These are phyloP conservation scores for Troglohyphantes excavatus DNA, from an alignment of 2,888 invertebrate species.

Conservation along the genomic window DNA sequence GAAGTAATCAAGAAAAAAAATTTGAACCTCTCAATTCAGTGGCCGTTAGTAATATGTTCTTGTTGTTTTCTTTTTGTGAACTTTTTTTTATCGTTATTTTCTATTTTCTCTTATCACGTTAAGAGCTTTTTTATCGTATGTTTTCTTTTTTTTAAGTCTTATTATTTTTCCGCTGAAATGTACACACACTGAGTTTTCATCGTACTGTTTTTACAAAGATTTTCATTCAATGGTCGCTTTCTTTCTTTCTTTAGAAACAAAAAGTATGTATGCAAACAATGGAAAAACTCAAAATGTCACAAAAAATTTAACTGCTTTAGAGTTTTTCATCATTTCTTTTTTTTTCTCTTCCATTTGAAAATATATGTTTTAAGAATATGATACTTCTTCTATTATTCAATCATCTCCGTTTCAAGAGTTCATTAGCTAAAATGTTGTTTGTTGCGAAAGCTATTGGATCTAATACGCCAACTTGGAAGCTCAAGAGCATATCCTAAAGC, in stretches of 20 bases:
- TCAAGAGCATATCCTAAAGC: neutral
- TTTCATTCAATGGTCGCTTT: slow-evolving; percentile 21
- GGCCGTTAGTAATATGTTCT: neutral
- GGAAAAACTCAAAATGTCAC: neutral
- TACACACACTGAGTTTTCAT: slow-evolving; percentile 10
- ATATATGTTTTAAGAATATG: neutral
- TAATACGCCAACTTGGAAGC: neutral
- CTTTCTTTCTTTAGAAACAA: neutral
- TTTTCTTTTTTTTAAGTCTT: neutral
- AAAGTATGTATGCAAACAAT: slow-evolving; percentile 10
- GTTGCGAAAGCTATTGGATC: neutral
- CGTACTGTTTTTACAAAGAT: neutral
- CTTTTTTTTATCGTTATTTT: slow-evolving; percentile 10
- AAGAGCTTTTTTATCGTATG: slow-evolving; percentile 8
- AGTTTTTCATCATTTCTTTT: no score
- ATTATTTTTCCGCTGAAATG: slow-evolving; percentile 20
- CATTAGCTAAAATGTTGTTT: slow-evolving; percentile 7
- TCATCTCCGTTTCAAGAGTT: neutral
- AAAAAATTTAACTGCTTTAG: neutral
- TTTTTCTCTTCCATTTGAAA: neutral
- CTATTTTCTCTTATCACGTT: slow-evolving; percentile 49
- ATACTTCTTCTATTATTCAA: no score
- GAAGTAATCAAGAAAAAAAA: no score
- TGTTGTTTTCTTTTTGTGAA: neutral
- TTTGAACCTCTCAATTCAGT: neutral